Evolutionary conservation across 2,113 vertebrate genomes (phyloP).

Genomic region (Ancistrus triradiatus): DNA sequence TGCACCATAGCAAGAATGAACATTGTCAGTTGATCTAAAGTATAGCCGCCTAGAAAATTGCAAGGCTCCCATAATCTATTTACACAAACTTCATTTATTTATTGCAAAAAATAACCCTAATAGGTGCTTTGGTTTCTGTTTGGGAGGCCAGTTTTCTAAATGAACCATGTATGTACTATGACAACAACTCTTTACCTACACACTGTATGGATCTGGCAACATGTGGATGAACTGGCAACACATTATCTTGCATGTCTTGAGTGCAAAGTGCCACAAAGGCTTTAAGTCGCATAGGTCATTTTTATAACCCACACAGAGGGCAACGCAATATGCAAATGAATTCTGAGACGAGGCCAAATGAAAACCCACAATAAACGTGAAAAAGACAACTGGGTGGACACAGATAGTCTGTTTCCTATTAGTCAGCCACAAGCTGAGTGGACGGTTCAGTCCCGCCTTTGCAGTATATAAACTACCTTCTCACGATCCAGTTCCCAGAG

Average conservation of each 20-base stretch:
- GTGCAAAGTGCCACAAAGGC: conserved; percentile 25
- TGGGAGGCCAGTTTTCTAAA: conserved; percentile 34
- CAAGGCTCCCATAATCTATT: conserved; percentile 44
- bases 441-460: conserved; percentile 29
- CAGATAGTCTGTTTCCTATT: conserved; percentile 34
- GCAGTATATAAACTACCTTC: conserved; percentile 36
- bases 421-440: conserved; percentile 16
- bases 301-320: conserved; percentile 27
- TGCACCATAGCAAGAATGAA: conserved; percentile 29
- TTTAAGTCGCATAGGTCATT: conserved; percentile 14
- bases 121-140: conserved; percentile 44
- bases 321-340: conserved; percentile 31
- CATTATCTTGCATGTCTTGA: conserved; percentile 32
- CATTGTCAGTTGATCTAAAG: conserved; percentile 35
- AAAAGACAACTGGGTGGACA: conserved; percentile 33
- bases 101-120: conserved; percentile 40
- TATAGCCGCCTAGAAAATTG: conserved; percentile 46
- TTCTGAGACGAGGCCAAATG: conserved; percentile 15
- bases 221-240: conserved; percentile 27
- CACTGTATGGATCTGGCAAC: conserved; percentile 24
- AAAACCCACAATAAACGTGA: conserved; percentile 25
- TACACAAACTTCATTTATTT: conserved; percentile 45
- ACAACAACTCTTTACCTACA: conserved; percentile 7
- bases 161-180: conserved; percentile 20
- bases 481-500: conserved; percentile 23